Evolutionary conservation across 2,888 invertebrate species (phyloP), one percentile per base, ranked within the genome.

Genomic region (Dysmachus trigonus): DNA sequence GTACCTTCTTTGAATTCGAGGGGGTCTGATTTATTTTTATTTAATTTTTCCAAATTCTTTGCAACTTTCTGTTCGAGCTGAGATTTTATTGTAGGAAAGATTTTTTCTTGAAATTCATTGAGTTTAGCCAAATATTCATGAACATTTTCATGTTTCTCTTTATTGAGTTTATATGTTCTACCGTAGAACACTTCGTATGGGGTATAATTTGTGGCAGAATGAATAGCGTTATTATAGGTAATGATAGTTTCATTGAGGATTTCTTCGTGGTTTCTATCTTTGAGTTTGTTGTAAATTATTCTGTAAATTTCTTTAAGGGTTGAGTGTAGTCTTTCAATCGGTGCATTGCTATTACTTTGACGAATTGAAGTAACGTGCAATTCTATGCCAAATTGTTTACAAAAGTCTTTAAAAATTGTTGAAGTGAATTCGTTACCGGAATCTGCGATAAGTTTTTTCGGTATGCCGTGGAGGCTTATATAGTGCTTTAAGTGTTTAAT

Each of bases 111-210:
- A 38, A 77, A 84, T 41, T 77, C 71, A 13, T 86, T 86, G 22
- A 86, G 33, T 84, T 86, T 86, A 22, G 71, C 18, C 15, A 86
- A 22, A 27, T 79, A 86, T 15, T 86, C 84, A 33, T 86, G 82
- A 10, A 35, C 38, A 38, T 84, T 84, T 18, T 86, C 76, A 22
- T 22, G 51, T n/a, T 53, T 41, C 81, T 53, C 1, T 33, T 82
- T 47, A 22, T 77, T 38, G 15, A 86, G 15, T 84, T 86, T 22
- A 76, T 83, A 5, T 41, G 47, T 51, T 15, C 47, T 51, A 15
- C n/a, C 47, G n/a, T 51, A 51, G 5, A 51, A 51, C 2, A 51
- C 4, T 51, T 51, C 47, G n/a, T n/a, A 51, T 1, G 47, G n/a
- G 6, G 8, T 7, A 7, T 8, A 38, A 10, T 38, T 38, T 8